Percentiles rank a stretch among this genome's conserved stretches.
Evolutionary conservation across 2,888 invertebrate species (phyloP).

Genomic region (Agrilus cyanescens): DNA sequence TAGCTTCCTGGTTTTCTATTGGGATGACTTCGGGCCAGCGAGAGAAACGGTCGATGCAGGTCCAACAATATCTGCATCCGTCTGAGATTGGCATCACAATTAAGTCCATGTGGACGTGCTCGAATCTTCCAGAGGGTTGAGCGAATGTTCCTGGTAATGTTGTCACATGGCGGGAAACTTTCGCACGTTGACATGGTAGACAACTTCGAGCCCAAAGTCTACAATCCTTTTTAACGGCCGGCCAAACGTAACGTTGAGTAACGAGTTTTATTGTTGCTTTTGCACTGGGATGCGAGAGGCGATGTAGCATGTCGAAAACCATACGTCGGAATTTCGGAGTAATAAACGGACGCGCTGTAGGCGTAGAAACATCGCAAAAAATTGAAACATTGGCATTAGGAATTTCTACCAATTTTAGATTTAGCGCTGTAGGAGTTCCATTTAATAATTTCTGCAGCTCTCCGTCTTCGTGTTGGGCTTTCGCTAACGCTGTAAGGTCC

Average conservation of each 20-base stretch:
- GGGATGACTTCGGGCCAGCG: conserved; percentile 12
- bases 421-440: neutral
- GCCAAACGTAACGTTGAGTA: conserved; percentile 1
- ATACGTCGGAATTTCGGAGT: neutral
- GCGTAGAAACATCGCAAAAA: conserved; percentile 1
- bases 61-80: neutral
- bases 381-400: neutral
- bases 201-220: conserved; percentile 3
- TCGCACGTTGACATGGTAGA: conserved; percentile 1
- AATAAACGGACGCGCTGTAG: conserved; percentile 1
- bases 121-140: neutral
- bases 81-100: conserved; percentile 5
- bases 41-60: no score
- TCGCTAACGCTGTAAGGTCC: no score
- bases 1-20: conserved; percentile 11
- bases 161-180: neutral
- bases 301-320: conserved; percentile 2
- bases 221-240: neutral
- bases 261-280: neutral
- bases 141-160: neutral
- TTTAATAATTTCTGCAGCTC: no score
- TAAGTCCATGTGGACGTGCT: conserved; percentile 13
- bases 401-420: neutral
- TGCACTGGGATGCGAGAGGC: conserved; percentile 1
- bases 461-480: no score